A percentile compares a stretch with the other conserved stretches of the same genome.
phyloP scores from a whole-genome alignment of 2,888 invertebrate species.

The Conus canariensis region DNA sequence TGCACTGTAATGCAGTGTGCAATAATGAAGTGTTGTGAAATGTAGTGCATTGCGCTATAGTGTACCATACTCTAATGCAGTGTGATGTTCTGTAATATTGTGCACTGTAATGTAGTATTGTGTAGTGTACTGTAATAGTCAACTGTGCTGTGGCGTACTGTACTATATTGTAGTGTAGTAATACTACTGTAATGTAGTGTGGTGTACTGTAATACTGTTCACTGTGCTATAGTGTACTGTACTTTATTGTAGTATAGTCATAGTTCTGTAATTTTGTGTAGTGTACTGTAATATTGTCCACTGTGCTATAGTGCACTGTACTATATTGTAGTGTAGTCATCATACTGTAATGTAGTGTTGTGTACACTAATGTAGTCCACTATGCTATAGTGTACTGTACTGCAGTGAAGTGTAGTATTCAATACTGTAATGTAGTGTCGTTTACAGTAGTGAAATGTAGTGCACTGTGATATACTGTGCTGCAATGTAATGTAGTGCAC shows the following conservation, averaged over 20 bases:
- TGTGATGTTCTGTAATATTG: neutral
- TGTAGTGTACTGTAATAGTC: neutral
- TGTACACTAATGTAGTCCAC: neutral
- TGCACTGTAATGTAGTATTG: neutral
- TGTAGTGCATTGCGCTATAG: too few species aligned
- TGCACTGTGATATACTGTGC: too few species aligned
- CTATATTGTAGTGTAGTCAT: neutral
- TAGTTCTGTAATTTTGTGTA: neutral
- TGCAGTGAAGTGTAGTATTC: neutral
- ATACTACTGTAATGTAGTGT: too few species aligned
- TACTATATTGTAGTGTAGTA: neutral
- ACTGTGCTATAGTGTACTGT: too few species aligned
- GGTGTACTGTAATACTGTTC: too few species aligned
- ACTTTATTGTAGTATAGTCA: neutral
- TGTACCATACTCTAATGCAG: too few species aligned
- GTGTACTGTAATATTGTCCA: neutral
- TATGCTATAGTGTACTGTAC: neutral
- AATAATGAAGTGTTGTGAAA: too few species aligned
- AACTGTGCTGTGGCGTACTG: neutral
- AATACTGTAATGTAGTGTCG: too few species aligned
- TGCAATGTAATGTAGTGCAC: too few species aligned
- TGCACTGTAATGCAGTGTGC: too few species aligned
- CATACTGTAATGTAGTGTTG: neutral
- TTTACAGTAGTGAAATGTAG: too few species aligned
- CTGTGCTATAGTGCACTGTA: neutral